A percentile compares a stretch with the other conserved stretches of the same genome.
phyloP scores from a whole-genome alignment of 2,888 invertebrate species.

The Calameuta idolon region DNA sequence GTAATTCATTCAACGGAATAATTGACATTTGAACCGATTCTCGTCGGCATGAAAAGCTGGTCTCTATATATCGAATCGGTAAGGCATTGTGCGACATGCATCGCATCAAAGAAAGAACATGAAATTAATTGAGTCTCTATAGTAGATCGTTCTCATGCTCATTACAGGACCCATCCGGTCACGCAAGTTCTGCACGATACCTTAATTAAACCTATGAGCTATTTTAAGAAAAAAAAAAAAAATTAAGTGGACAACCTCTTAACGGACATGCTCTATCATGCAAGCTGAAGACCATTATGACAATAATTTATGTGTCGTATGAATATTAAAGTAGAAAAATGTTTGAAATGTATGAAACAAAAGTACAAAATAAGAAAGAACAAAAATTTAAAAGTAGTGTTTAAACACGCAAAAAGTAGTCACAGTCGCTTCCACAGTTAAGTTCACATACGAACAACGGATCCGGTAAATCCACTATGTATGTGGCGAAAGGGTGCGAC shows the following conservation, averaged over 20 bases:
- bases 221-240: background rate
- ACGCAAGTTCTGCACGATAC: background rate
- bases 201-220: background rate
- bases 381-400: background rate
- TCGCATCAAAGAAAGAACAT: background rate
- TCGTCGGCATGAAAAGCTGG: background rate
- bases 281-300: background rate
- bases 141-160: background rate
- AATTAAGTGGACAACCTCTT: background rate
- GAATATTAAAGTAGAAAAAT: background rate
- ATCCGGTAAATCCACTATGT: background rate
- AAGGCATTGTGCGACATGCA: background rate
- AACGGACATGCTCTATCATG: background rate
- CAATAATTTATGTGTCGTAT: background rate
- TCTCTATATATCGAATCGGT: background rate
- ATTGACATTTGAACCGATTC: background rate
- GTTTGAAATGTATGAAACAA: background rate
- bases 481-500: background rate
- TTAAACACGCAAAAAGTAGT: slow-evolving; percentile 1
- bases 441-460: background rate
- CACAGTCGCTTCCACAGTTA: slow-evolving; percentile 12
- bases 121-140: background rate
- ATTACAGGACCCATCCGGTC: background rate
- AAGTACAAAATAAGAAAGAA: background rate
- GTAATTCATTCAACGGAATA: background rate